A percentile compares a stretch with the other conserved stretches of the same genome.
Evolutionary conservation across 2,113 vertebrate species (phyloP).

Genomic region (Rhea pennata): DNA sequence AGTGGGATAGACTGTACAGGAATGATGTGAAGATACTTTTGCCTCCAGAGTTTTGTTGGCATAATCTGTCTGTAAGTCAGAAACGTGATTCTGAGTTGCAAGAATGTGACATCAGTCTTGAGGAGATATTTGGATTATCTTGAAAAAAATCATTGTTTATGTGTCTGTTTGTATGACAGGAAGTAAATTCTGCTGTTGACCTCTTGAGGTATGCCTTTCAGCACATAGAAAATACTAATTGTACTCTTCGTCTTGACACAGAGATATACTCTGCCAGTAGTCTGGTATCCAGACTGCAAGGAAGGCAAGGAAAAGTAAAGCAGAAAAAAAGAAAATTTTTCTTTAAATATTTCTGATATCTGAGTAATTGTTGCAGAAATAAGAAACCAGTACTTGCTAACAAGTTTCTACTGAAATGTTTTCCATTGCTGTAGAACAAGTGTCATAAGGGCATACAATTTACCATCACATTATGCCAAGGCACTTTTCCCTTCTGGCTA

Average conservation of each 20-base stretch:
- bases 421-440: background rate
- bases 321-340: background rate
- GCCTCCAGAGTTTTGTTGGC: background rate
- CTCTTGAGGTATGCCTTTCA: background rate
- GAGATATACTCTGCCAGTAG: background rate
- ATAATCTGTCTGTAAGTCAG: background rate
- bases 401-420: background rate
- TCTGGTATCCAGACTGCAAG: background rate
- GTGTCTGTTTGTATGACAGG: background rate
- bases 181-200: background rate
- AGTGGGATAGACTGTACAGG: background rate
- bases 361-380: background rate
- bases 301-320: background rate
- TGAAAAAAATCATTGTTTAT: background rate
- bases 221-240: background rate
- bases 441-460: background rate
- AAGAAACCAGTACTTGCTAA: background rate
- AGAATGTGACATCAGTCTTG: background rate
- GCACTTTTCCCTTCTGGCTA: background rate
- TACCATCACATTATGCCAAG: background rate
- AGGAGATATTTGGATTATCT: background rate
- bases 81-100: background rate
- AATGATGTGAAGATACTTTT: slow-evolving; percentile 13
- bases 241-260: background rate
- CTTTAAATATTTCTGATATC: background rate